Percentiles rank a stretch among this genome's conserved stretches.
Evolutionary conservation across 2,888 invertebrate genomes (phyloP).

Genomic region (Rugalucina vietnamica): DNA sequence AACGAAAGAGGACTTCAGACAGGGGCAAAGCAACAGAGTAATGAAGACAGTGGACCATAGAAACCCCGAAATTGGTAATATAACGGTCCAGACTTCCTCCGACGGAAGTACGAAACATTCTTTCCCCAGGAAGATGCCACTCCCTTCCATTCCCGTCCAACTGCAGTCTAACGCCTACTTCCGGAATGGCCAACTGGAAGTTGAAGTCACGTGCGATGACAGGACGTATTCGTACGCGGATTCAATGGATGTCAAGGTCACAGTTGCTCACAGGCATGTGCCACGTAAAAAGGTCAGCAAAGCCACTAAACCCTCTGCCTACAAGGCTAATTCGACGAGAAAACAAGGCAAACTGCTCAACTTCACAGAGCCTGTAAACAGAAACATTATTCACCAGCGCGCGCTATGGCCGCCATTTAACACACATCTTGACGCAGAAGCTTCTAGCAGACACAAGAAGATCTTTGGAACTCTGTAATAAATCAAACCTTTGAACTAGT

Average conservation of each 20-base stretch:
- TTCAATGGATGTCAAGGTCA: slow-evolving; percentile 62
- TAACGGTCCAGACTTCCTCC: background rate
- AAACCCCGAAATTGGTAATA: background rate
- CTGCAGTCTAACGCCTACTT: slow-evolving; percentile 53
- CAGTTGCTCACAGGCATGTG: slow-evolving; percentile 43
- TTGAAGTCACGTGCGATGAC: slow-evolving; percentile 55
- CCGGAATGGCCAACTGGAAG: slow-evolving; percentile 58
- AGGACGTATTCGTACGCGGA: slow-evolving; percentile 30
- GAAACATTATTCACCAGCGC: slow-evolving; percentile 59
- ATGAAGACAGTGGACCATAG: background rate
- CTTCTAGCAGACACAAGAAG: slow-evolving; percentile 46
- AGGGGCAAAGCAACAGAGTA: background rate
- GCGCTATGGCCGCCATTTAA: slow-evolving; percentile 65
- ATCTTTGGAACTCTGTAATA: slow-evolving; percentile 28
- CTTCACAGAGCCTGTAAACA: slow-evolving; percentile 22
- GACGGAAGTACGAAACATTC: background rate
- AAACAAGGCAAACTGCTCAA: slow-evolving; percentile 10
- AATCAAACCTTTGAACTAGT: too few relatives aligned
- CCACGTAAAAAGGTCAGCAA: background rate
- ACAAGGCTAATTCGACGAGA: background rate
- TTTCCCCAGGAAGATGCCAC: background rate
- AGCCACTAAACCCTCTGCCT: background rate
- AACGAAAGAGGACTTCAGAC: background rate
- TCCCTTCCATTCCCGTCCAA: background rate
- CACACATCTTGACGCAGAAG: slow-evolving; percentile 60